Evolutionary conservation across 2,888 invertebrate species (phyloP).

Genomic region (Scrobipalpa atriplicella): DNA sequence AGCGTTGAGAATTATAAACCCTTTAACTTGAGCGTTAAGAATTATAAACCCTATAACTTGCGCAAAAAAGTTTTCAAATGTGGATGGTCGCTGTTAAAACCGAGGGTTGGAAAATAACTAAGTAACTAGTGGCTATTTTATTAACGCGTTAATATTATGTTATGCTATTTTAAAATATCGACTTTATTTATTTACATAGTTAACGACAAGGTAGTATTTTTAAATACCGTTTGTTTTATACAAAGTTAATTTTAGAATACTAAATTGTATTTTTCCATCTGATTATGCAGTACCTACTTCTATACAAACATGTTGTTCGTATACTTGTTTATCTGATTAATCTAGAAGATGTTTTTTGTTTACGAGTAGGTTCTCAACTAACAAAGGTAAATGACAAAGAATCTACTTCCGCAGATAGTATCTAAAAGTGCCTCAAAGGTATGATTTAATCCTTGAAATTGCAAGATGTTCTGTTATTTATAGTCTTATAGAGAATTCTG

Average conservation of each 20-base stretch:
- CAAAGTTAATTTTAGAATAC: not conserved
- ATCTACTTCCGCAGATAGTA: not conserved
- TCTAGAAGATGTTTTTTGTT: slow-evolving; percentile 8
- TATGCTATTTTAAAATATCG: not conserved
- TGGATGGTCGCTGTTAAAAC: no score
- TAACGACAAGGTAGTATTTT: not conserved
- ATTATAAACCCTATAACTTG: no score
- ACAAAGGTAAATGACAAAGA: not conserved
- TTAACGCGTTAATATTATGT: no score
- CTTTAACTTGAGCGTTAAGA: no score
- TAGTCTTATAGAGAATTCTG: no score
- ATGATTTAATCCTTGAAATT: no score
- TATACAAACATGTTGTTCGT: not conserved
- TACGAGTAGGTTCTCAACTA: no score
- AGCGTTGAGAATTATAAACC: no score
- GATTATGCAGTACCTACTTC: not conserved
- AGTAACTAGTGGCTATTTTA: no score
- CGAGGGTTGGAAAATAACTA: no score
- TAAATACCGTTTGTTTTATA: not conserved
- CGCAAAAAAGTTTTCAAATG: no score
- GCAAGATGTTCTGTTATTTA: no score
- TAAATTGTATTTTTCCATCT: not conserved
- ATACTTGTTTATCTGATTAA: not conserved
- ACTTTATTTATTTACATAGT: not conserved
- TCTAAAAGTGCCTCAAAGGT: not conserved